These are phyloP conservation scores for Temnothorax longispinosus DNA, from an alignment of 1,140 invertebrate genomes.

Conservation along the genomic window DNA sequence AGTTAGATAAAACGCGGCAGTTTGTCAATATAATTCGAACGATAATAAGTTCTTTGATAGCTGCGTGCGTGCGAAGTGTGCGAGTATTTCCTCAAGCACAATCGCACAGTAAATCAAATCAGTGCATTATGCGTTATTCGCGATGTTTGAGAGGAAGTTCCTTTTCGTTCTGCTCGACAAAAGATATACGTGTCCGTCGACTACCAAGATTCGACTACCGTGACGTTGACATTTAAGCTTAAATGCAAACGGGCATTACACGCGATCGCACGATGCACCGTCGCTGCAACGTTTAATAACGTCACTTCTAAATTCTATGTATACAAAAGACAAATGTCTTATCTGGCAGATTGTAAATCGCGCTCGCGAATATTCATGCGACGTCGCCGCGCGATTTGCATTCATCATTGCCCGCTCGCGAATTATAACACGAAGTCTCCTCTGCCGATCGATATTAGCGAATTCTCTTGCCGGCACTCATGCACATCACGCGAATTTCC, in stretches of 20 bases:
- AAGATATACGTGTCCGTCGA: not conserved
- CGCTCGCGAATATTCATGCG: conserved; percentile 55
- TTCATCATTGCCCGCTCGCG: conserved; percentile 51
- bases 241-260: conserved; percentile 11
- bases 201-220: not conserved
- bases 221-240: conserved; percentile 21
- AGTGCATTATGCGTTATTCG: not conserved
- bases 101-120: too few relatives aligned
- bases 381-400: conserved; percentile 57
- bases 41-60: too few relatives aligned
- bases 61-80: too few relatives aligned
- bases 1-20: too few relatives aligned
- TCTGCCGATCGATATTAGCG: conserved; percentile 46
- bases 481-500: conserved; percentile 22
- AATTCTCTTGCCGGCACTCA: conserved; percentile 24
- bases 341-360: conserved; percentile 57
- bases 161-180: not conserved
- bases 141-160: not conserved
- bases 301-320: not conserved
- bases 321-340: conserved; percentile 56
- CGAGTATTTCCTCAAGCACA: too few relatives aligned
- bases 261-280: conserved; percentile 14
- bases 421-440: conserved; percentile 47
- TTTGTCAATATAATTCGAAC: too few relatives aligned
- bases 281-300: conserved; percentile 39